Evolutionary conservation across 2,113 vertebrate genomes (phyloP).

Genomic region (Chionis minor): DNA sequence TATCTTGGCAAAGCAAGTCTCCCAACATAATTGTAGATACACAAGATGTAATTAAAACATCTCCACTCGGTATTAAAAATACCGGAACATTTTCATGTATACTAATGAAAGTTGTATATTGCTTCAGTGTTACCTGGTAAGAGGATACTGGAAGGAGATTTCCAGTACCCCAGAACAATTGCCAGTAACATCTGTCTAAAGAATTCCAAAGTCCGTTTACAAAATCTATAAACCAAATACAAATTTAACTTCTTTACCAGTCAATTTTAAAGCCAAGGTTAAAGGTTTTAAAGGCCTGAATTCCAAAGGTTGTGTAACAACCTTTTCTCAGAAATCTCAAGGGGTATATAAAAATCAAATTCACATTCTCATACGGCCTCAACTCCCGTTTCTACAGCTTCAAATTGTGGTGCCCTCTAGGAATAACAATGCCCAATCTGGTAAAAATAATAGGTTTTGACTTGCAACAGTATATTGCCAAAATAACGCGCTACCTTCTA

Average conservation of each 20-base stretch:
- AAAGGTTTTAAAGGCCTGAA: neutral
- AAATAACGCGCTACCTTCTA: neutral
- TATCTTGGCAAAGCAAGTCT: neutral
- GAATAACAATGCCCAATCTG: neutral
- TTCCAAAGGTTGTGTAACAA: neutral
- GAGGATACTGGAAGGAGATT: neutral
- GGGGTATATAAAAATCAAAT: neutral
- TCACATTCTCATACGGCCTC: neutral
- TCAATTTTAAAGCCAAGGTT: neutral
- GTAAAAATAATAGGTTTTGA: neutral
- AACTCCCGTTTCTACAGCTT: neutral
- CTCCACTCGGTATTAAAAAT: neutral
- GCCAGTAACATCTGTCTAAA: neutral
- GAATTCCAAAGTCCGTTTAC: neutral
- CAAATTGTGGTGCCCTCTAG: rapidly evolving
- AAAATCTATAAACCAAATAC: neutral
- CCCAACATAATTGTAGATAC: neutral
- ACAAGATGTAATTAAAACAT: neutral
- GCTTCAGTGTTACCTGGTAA: neutral
- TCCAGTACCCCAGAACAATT: neutral
- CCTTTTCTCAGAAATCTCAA: neutral
- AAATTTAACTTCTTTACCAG: neutral
- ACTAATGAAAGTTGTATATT: neutral
- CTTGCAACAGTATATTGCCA: neutral
- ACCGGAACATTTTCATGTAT: neutral